These are phyloP conservation scores for Corapipo altera DNA, from an alignment of 2,113 vertebrate species.

Conservation along the genomic window DNA sequence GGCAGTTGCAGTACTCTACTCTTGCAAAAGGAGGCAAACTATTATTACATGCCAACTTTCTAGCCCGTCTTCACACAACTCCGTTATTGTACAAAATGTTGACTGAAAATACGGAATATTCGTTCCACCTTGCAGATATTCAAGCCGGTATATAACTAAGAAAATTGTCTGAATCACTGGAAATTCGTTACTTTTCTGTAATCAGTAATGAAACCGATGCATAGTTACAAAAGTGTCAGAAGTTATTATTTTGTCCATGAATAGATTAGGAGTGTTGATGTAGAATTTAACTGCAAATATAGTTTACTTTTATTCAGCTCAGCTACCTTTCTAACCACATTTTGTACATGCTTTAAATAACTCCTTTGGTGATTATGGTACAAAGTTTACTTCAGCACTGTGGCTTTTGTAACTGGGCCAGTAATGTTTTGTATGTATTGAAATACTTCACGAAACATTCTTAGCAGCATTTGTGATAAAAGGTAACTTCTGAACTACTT, in stretches of 20 bases:
- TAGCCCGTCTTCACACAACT: not conserved
- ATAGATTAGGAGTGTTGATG: not conserved
- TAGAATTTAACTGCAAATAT: not conserved
- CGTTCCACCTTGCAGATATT: not conserved
- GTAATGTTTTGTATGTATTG: not conserved
- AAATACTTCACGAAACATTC: not conserved
- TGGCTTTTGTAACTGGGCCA: not conserved
- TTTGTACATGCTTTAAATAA: not conserved
- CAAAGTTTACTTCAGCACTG: not conserved
- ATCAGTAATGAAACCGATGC: not conserved
- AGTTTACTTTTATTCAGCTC: not conserved
- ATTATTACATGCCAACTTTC: not conserved
- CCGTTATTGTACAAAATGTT: not conserved
- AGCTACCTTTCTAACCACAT: not conserved
- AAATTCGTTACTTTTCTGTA: not conserved
- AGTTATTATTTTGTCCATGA: not conserved
- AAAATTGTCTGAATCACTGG: not conserved
- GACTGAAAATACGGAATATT: not conserved
- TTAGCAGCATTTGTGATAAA: not conserved
- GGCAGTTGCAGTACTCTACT: not conserved
- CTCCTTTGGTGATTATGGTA: not conserved
- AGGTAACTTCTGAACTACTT: not conserved
- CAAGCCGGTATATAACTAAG: not conserved
- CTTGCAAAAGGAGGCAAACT: not conserved
- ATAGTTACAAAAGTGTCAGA: not conserved